Percentiles rank a stretch among this genome's conserved stretches.
phyloP scores from a whole-genome alignment of 2,797 vertebrate genomes.

The Sternotherus odoratus region DNA sequence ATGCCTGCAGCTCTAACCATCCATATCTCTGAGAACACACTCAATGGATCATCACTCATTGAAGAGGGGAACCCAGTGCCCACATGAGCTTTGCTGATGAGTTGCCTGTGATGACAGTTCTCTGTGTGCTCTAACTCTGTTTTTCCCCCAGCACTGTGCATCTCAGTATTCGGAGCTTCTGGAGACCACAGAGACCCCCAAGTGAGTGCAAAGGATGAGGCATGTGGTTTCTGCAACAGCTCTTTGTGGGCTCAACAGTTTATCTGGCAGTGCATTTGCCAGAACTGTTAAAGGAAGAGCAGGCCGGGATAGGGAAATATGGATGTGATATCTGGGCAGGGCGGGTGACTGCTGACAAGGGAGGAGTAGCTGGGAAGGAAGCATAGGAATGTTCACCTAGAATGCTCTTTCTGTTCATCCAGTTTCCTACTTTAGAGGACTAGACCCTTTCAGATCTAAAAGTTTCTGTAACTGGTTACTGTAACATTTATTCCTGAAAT shows the following conservation, averaged over 20 bases:
- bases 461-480: neutral
- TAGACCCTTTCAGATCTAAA: neutral
- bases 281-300: neutral
- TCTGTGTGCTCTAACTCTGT: slow-evolving; percentile 44
- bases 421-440: neutral
- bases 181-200: slow-evolving; percentile 95
- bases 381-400: neutral
- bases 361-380: neutral
- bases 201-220: slow-evolving; percentile 86
- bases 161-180: slow-evolving; percentile 97
- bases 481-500: neutral
- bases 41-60: neutral
- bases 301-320: neutral
- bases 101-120: neutral
- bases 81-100: neutral
- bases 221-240: neutral
- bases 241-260: accelerated
- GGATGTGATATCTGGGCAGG: neutral
- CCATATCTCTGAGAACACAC: neutral
- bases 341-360: neutral
- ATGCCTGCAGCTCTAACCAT: neutral
- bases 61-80: neutral
- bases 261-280: neutral
- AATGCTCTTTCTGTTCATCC: neutral
- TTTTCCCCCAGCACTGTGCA: slow-evolving; percentile 91